Conservation (phyloP, 1,140 invertebrate species). For the Drosophila cardini region DNA sequence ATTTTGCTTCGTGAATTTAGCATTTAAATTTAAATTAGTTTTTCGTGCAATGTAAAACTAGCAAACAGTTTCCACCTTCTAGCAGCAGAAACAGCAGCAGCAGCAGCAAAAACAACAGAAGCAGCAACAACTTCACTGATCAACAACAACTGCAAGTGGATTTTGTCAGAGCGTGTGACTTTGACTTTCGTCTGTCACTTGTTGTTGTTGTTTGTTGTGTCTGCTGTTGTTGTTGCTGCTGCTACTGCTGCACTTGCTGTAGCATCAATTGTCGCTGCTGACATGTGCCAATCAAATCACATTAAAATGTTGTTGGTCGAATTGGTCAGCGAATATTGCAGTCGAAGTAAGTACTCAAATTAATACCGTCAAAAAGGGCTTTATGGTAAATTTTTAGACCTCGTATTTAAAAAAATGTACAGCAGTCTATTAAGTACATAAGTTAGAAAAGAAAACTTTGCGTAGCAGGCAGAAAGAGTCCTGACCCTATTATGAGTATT, state of each 20-base stretch:
- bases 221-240: conserved; percentile 23
- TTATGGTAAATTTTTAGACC: neutral
- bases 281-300: conserved; percentile 42
- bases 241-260: conserved; percentile 14
- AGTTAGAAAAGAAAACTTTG: no score
- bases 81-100: conserved; percentile 21
- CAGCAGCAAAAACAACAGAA: conserved; percentile 20
- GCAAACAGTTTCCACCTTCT: conserved; percentile 43
- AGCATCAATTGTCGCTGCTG: conserved; percentile 9
- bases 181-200: conserved; percentile 20
- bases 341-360: conserved; percentile 4
- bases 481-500: no score
- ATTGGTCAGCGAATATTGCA: conserved; percentile 5
- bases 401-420: no score
- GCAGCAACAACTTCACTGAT: conserved; percentile 29
- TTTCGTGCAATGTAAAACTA: conserved; percentile 54
- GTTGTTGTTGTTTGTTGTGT: conserved; percentile 18
- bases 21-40: conserved; percentile 68
- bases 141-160: conserved; percentile 27
- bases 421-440: no score
- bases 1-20: conserved; percentile 54
- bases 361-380: conserved; percentile 17
- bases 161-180: conserved; percentile 52
- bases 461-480: no score
- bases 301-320: neutral